These are phyloP conservation scores for Magallana ariakensis DNA, from an alignment of 1,140 invertebrate species.

Conservation along the genomic window DNA sequence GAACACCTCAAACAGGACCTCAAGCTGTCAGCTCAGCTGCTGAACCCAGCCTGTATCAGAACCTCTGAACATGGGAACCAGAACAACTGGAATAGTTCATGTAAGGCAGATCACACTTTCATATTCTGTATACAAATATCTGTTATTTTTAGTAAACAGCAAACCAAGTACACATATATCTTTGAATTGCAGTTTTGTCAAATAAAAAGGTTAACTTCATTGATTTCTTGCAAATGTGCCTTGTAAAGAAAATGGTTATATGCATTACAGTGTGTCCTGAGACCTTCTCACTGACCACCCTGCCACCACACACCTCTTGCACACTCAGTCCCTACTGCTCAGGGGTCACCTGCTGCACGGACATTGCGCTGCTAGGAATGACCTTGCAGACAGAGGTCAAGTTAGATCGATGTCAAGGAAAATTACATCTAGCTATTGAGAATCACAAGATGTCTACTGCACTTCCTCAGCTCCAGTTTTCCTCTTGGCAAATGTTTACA, in stretches of 20 bases:
- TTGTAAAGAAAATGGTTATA: not conserved
- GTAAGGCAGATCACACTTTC: not conserved
- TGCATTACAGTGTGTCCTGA: conserved; percentile 50
- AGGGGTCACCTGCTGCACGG: conserved; percentile 53
- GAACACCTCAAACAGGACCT: conserved; percentile 43
- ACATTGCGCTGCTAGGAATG: conserved; percentile 46
- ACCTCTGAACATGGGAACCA: not conserved
- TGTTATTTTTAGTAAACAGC: too few species aligned
- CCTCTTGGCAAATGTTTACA: conserved; percentile 13
- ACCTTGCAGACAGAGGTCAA: conserved; percentile 43
- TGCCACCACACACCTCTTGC: conserved; percentile 48
- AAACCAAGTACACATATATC: too few species aligned
- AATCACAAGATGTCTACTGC: conserved; percentile 41
- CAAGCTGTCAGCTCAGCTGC: not conserved
- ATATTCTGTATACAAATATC: not conserved
- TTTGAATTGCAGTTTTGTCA: too few species aligned
- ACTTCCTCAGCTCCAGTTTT: conserved; percentile 42
- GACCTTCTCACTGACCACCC: conserved; percentile 41
- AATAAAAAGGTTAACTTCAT: too few species aligned
- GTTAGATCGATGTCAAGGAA: conserved; percentile 48
- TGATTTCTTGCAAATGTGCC: too few species aligned
- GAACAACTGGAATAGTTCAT: conserved; percentile 37
- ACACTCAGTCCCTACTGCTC: conserved; percentile 54
- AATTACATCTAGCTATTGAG: conserved; percentile 51
- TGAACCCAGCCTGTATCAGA: not conserved